Base-by-base conservation (phyloP, 92 coral and sea anemone genomes). In the Ricordea florida region DNA sequence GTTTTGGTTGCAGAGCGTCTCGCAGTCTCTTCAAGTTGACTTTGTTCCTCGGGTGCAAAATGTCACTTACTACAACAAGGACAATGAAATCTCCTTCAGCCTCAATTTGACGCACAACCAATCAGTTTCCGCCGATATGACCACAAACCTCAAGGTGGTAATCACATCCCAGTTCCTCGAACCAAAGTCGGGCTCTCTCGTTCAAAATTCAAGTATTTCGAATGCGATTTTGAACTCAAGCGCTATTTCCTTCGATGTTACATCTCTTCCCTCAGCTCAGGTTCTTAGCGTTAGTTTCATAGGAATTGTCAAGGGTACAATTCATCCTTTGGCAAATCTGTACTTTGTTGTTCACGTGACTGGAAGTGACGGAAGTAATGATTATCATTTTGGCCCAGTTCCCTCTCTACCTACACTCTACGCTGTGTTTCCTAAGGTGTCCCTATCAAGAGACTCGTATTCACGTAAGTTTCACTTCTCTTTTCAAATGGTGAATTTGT, bases 311-410 rank as follows among this genome's bases (percentile, higher is more conserved):
- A 83, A 31, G 57, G 49, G 49, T 36, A 53, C 72, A 4, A 89
- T 88, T 11, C 74, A 78, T 15, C 98, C 98, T 3, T 72, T 94
- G 81, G 87, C 97, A 2, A 86, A 88, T 43, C 92, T 94, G 11
- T 92, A 81, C 57, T 76, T 94, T 24, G 51, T 79, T 28, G 79
- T 76, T 15, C 57, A 79, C 11, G 87, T 84, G 13, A 21, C 28
- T 46, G 93, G 93, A 26, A 66, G 62, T 31, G 53, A 22, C 1
- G 25, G 53, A 8, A 13, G 52, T 6, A 51, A 41, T n/a, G 2
- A 51, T 17, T 78, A 70, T 38, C 74, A 80, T n/a, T 82, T 80
- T 6, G 89, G 92, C 32, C 91, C 94, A 21, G 70, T 49, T 34
- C 47, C 90, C 44, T 94, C 97, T 13, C 56, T 41, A 10, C 92